Conservation (phyloP, 1,140 invertebrate species). For the Pogonognathellus flavescens region DNA sequence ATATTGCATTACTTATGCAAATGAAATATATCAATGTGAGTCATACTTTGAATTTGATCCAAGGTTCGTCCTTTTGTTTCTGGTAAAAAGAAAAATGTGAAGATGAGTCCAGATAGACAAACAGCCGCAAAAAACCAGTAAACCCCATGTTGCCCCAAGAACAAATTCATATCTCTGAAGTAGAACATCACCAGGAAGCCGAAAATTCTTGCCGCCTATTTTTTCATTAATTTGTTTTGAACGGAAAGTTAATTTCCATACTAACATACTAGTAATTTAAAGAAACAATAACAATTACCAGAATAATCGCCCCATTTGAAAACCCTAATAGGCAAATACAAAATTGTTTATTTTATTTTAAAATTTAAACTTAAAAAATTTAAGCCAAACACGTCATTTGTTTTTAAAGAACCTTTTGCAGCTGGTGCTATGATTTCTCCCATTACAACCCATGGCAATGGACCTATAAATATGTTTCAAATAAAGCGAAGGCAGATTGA, state of each 20-base stretch:
- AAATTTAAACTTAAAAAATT: no score
- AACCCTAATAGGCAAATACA: neutral
- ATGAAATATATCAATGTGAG: no score
- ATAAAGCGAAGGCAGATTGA: slow-evolving; percentile 70
- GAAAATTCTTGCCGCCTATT: slow-evolving; percentile 42
- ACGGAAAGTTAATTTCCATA: no score
- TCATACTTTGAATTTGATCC: slow-evolving; percentile 74
- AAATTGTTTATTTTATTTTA: no score
- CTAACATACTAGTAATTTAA: neutral
- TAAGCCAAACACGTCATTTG: no score
- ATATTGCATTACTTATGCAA: no score
- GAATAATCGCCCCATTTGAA: neutral
- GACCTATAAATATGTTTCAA: slow-evolving; percentile 67
- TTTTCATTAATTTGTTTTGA: neutral
- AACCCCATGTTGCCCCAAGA: slow-evolving; percentile 69
- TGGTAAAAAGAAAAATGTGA: slow-evolving; percentile 75
- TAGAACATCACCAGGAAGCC: slow-evolving; percentile 61
- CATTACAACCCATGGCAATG: slow-evolving; percentile 72
- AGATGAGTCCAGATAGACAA: slow-evolving; percentile 72
- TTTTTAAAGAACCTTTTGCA: slow-evolving; percentile 66
- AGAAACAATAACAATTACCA: neutral
- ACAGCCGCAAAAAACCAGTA: slow-evolving; percentile 73
- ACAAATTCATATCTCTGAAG: slow-evolving; percentile 53
- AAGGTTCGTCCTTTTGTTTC: slow-evolving; percentile 77
- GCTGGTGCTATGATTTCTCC: slow-evolving; percentile 71